A percentile compares a stretch with the other conserved stretches of the same genome.
phyloP scores from a whole-genome alignment of 2,888 invertebrate species.

The Meta bourneti region DNA sequence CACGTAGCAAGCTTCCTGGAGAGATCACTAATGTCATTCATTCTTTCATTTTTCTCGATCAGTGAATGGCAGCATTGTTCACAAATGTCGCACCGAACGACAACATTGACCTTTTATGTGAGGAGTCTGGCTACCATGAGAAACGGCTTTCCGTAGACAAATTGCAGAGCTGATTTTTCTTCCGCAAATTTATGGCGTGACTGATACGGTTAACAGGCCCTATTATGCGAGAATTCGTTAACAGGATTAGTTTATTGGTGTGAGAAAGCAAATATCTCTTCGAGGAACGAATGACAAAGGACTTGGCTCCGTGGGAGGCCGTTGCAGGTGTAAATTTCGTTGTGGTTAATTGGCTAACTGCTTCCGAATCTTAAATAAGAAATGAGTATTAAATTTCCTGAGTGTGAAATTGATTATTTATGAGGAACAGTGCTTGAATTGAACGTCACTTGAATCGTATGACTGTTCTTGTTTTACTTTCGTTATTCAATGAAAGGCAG shows the following conservation, averaged over 20 bases:
- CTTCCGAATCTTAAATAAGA: not conserved
- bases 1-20: not conserved
- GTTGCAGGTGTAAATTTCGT: not conserved
- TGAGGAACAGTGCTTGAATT: not conserved
- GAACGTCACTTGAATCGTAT: not conserved
- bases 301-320: not conserved
- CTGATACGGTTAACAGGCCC: too few species aligned
- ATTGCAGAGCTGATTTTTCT: not conserved
- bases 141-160: not conserved
- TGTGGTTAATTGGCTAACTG: not conserved
- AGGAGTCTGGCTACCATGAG: not conserved
- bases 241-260: too few species aligned
- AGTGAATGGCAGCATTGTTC: conserved; percentile 3
- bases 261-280: too few species aligned
- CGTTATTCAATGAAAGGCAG: too few species aligned
- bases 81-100: conserved; percentile 11
- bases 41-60: not conserved
- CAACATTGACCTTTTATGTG: conserved; percentile 24
- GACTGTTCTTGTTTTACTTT: not conserved
- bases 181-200: not conserved
- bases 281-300: not conserved
- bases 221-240: too few species aligned
- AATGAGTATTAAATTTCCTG: not conserved
- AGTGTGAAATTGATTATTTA: not conserved
- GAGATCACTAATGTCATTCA: not conserved